Conservation (phyloP, 2,888 invertebrate species). For the Choristoneura rosaceana region DNA sequence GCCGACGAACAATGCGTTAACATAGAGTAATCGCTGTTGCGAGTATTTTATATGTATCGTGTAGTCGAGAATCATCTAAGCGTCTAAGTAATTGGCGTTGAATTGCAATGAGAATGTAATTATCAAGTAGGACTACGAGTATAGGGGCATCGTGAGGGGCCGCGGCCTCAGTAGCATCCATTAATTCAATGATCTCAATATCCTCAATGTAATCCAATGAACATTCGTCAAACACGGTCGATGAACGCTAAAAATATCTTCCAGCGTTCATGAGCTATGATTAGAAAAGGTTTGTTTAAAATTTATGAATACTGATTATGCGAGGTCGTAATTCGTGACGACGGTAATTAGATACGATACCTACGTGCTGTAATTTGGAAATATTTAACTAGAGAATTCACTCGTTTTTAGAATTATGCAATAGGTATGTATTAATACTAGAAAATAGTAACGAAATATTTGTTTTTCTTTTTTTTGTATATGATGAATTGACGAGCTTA, state of each 20-base stretch:
- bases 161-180: not conserved
- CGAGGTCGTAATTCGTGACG: conserved; percentile 8
- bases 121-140: conserved; percentile 8
- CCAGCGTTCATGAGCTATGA: conserved; percentile 9
- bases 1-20: not conserved
- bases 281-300: conserved; percentile 26
- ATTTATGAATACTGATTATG: conserved; percentile 19
- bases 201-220: conserved; percentile 7
- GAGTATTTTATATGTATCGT: not conserved
- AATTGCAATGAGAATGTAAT: conserved; percentile 31
- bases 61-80: not conserved
- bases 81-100: conserved; percentile 5
- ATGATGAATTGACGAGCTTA: too few relatives aligned
- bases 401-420: conserved; percentile 12
- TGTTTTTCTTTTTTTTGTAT: too few relatives aligned
- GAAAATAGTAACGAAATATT: not conserved
- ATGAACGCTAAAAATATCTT: conserved; percentile 22
- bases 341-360: conserved; percentile 14
- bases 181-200: conserved; percentile 23
- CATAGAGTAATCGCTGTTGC: not conserved
- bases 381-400: not conserved
- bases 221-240: not conserved
- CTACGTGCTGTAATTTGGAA: conserved; percentile 39
- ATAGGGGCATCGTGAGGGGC: conserved; percentile 18
- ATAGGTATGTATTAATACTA: not conserved